A percentile compares a stretch with the other conserved stretches of the same genome.
Evolutionary conservation across 2,797 vertebrate genomes (phyloP).

Genomic region (Paguma larvata): DNA sequence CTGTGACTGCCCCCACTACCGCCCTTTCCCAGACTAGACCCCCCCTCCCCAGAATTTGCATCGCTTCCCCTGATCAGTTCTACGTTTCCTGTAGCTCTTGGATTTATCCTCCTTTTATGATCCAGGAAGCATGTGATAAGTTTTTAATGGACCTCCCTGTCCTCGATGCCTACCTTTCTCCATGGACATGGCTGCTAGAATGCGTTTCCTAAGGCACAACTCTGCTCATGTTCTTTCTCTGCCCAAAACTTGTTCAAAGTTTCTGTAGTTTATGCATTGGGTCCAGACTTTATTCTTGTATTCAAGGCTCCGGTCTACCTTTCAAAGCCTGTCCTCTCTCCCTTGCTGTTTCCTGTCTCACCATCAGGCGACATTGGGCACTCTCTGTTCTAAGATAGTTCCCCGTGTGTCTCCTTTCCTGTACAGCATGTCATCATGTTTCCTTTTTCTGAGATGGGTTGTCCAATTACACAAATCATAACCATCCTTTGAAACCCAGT

Average conservation of each 20-base stretch:
- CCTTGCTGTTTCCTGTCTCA: not conserved
- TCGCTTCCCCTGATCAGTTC: not conserved
- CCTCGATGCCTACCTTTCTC: not conserved
- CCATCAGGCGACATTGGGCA: not conserved
- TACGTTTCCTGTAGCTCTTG: not conserved
- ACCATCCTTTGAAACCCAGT: not conserved
- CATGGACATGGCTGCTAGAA: not conserved
- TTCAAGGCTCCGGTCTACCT: not conserved
- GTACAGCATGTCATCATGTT: not conserved
- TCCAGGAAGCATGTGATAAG: not conserved
- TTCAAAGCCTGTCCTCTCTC: not conserved
- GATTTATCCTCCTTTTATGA: not conserved
- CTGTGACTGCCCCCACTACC: too few species aligned
- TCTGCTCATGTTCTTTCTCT: not conserved
- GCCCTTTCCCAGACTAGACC: not conserved
- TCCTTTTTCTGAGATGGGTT: not conserved
- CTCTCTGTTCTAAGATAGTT: not conserved
- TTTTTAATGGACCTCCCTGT: not conserved
- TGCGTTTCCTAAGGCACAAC: not conserved
- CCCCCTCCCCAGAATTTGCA: not conserved
- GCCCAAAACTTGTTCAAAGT: not conserved
- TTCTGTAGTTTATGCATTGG: not conserved
- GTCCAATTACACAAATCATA: not conserved
- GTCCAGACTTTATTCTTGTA: not conserved
- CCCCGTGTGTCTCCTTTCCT: not conserved